These are phyloP conservation scores for Champsocephalus gunnari DNA, from an alignment of 2,797 vertebrate species.

Conservation along the genomic window DNA sequence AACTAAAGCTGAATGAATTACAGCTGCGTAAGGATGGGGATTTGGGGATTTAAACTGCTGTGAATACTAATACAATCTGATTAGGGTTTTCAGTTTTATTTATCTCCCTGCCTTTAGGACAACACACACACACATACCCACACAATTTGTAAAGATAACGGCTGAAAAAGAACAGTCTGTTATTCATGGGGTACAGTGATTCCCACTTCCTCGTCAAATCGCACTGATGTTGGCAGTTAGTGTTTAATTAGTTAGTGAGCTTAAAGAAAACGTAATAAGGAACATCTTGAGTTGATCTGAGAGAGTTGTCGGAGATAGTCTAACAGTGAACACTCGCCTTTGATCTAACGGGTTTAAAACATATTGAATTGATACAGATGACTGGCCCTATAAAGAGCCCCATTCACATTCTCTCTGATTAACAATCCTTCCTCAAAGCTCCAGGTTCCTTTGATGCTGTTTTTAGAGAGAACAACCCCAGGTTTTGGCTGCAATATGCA, in stretches of 20 bases:
- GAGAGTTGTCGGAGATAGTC: slow-evolving; percentile 31
- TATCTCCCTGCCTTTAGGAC: not conserved
- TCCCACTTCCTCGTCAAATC: slow-evolving; percentile 33
- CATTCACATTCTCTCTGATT: slow-evolving; percentile 64
- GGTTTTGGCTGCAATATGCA: slow-evolving; percentile 63
- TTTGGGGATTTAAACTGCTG: slow-evolving; percentile 6
- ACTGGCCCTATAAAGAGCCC: slow-evolving; percentile 39
- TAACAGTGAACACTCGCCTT: slow-evolving; percentile 42
- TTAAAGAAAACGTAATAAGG: slow-evolving; percentile 25
- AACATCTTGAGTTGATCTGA: not conserved
- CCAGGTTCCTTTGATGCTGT: slow-evolving; percentile 58
- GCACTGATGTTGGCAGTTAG: not conserved
- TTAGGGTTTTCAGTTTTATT: slow-evolving; percentile 22
- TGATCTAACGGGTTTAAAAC: slow-evolving; percentile 57
- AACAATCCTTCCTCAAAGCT: slow-evolving; percentile 64
- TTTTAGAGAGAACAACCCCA: slow-evolving; percentile 31
- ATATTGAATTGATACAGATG: slow-evolving; percentile 55
- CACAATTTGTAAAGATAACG: not conserved
- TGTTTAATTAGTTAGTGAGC: slow-evolving; percentile 55
- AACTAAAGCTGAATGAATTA: slow-evolving; percentile 23
- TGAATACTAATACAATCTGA: slow-evolving; percentile 24
- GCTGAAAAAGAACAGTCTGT: slow-evolving; percentile 28
- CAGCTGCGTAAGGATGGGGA: not conserved
- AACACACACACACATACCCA: not conserved
- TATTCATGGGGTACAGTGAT: slow-evolving; percentile 41